Conservation (phyloP, 1,140 invertebrate species). For the Acromyrmex heyeri region DNA sequence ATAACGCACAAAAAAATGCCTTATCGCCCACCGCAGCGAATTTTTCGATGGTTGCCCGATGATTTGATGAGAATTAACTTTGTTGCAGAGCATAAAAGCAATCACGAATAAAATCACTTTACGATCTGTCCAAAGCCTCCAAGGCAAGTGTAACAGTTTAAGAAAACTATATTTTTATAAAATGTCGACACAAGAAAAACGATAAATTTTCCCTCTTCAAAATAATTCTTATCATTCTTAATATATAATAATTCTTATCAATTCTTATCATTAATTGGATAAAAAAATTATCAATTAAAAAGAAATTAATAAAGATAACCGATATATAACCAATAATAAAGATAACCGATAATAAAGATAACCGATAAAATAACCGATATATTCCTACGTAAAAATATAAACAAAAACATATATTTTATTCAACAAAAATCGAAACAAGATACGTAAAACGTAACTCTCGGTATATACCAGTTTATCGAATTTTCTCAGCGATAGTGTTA, state of each 20-base stretch:
- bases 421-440: background rate
- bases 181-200: background rate
- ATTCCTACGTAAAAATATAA: background rate
- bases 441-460: background rate
- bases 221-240: too few species aligned
- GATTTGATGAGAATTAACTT: constrained; percentile 37
- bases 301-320: background rate
- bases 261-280: background rate
- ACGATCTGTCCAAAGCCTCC: background rate
- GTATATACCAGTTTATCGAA: constrained; percentile 58
- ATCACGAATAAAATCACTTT: constrained; percentile 11
- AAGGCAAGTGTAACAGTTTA: background rate
- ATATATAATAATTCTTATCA: too few species aligned
- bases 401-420: background rate
- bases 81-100: constrained; percentile 2
- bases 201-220: background rate
- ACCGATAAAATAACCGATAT: background rate
- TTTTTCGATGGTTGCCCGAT: constrained; percentile 42
- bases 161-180: constrained; percentile 11
- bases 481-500: constrained; percentile 49
- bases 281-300: background rate
- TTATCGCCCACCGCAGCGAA: constrained; percentile 53
- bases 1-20: constrained; percentile 63
- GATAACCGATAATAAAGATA: background rate
- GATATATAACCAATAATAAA: background rate